A percentile compares a stretch with the other conserved stretches of the same genome.
phyloP scores from a whole-genome alignment of 2,113 vertebrate species.

The Tachysurus fulvidraco region DNA sequence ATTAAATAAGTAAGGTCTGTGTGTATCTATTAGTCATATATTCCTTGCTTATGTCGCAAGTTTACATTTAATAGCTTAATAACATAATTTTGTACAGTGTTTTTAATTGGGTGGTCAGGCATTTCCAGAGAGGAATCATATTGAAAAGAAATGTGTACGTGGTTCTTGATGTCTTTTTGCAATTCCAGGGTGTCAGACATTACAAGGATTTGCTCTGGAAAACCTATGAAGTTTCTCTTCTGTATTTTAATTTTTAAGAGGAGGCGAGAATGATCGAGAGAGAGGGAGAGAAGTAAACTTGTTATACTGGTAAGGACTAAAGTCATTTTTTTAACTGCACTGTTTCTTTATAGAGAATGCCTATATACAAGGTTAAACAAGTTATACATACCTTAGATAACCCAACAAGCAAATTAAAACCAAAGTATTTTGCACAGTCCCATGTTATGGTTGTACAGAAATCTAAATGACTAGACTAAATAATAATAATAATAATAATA shows the following conservation, averaged over 20 bases:
- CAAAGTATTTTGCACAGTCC: not conserved
- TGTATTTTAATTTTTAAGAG: slow-evolving; percentile 58
- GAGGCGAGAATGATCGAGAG: slow-evolving; percentile 49
- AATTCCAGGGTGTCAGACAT: slow-evolving; percentile 64
- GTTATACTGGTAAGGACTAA: slow-evolving; percentile 84
- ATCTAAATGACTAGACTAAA: not conserved
- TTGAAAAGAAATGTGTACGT: not conserved
- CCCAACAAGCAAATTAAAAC: not conserved
- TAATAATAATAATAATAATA: too few relatives aligned
- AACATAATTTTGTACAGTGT: not conserved
- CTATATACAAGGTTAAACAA: not conserved
- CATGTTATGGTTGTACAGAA: not conserved
- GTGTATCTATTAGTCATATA: not conserved
- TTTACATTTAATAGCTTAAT: not conserved
- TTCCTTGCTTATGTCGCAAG: not conserved
- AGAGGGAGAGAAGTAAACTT: slow-evolving; percentile 72
- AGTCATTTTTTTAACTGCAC: not conserved
- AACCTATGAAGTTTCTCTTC: slow-evolving; percentile 81
- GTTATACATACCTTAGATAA: not conserved
- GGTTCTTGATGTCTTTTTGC: not conserved
- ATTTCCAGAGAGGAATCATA: not conserved
- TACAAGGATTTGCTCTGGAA: slow-evolving; percentile 82
- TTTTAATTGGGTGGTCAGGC: not conserved
- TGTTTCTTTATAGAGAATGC: not conserved
- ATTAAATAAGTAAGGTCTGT: not conserved